Base-by-base conservation (phyloP, 2,113 vertebrate species). In the Emberiza fucata region DNA sequence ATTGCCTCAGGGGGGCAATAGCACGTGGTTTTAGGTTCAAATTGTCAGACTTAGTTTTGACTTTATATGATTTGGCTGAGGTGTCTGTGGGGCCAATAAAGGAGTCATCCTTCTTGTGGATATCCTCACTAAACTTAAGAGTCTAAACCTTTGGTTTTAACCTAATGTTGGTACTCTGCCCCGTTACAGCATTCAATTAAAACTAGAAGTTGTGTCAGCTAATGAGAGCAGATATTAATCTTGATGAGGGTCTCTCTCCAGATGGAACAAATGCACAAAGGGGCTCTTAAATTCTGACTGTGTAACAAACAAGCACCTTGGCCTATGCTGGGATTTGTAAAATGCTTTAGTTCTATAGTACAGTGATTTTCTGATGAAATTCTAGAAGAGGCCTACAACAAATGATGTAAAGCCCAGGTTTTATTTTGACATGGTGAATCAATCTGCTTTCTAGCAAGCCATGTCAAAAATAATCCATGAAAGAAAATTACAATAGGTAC, bases 1-100 rank as follows among this genome's bases (percentile, higher is more conserved):
- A 10, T 14, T 2, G 3, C 0, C 0, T 72, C 19, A 51, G 54
- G 78, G 8, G 40, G 10, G 3, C 8, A 83, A 73, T 5, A 1
- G 2, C n/a, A 51, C 0, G 0, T 19, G 13, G 13, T 72, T 69
- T 51, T 56, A 44, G 29, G 37, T 60, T 69, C 57, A 86, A 90
- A 44, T 37, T 61, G 47, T 66, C 64, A 87, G 31, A 53, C 8
- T 57, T 23, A 35, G 16, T 40, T 88, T 60, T 60, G 65, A 63
- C 39, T 84, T 90, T 8, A n/a, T 35, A 9, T 33, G 40, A 90
- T 54, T 56, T 53, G 45, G 20, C 13, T 51, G 53, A 80, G 28
- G 21, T 33, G n/a, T 66, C 54, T 50, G 28, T n/a, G 35, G 28
- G 31, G 25, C 81, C 54, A 48, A 12, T 65, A 57, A 60, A 86